Base-by-base conservation (phyloP, 1,140 invertebrate genomes). In the Potamilus streckersoni region DNA sequence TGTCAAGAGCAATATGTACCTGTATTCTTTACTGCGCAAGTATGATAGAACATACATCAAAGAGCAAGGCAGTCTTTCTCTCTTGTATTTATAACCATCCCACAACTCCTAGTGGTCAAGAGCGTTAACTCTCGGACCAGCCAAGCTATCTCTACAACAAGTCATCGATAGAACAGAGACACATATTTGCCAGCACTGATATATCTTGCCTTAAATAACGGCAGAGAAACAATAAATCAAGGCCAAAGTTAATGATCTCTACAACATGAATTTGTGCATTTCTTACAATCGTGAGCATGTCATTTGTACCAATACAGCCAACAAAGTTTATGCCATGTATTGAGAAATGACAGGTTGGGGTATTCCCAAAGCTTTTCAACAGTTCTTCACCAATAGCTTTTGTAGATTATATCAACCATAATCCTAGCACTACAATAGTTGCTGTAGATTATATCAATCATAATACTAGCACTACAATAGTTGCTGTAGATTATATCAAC, bases 161-260 rank as follows among this genome's bases (percentile, higher is more conserved):
- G 23, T 14, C 38, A 19, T 27, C 57, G 70, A n/a, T 58, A 62
- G 17, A 64, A n/a, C 38, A 60, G 20, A 49, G 70, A 71, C 38
- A 8, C 57, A 62, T 57, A 71, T 27, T 64, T 59, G 23, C 57
- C 70, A 17, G 4, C 2, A 62, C 23, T 23, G 20, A 31, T 71
- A 11, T 71, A 71, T 58, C 56, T 71, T 62, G 58, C 38, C 17
- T 62, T 71, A 20, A 62, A 62, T 20, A 23, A 63, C 19, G 1
- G 62, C 38, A 20, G 61, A 31, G 38, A 68, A 64, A 80, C 79
- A n/a, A 12, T 70, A 17, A 74, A 74, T 23, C 31, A 38, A 56
- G 19, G 56, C 17, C n/a, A 62, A 62, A 15, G 27, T 71, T 60
- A 23, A 71, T 38, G 49, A 12, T 20, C 38, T 71, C 20, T 38